Evolutionary conservation across 2,797 vertebrate species (phyloP), one percentile per base, ranked within the genome.

Genomic region (Ceyx erithaca): DNA sequence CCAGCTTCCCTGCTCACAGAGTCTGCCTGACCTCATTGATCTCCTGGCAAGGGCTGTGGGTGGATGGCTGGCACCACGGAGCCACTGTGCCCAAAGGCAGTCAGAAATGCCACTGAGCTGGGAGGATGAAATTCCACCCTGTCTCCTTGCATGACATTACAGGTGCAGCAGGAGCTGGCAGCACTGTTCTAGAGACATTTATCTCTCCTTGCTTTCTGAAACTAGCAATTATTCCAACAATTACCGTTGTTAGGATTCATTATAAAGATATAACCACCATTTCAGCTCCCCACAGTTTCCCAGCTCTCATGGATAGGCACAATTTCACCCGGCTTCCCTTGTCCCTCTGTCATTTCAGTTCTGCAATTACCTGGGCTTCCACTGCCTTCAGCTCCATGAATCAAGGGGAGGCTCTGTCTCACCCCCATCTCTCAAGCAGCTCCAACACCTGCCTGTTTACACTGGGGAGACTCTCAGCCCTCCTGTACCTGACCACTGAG

Each of bases 221-320:
- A 81, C 73, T 30, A 84, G 91, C 63, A 91, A 91, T 96, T 94
- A 93, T 79, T 51, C 55, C 57, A 80, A 55, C 3, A 11, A 92
- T 63, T 81, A 95, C 55, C 67, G 25, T 66, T 52, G 82, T 79
- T 72, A 70, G 31, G 33, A 70, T 91, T 86, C 81, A 80, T 89
- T 31, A 88, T 31, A 61, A 76, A 87, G 70, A 55, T 64, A 85
- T 37, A 85, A 52, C 48, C 12, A 80, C 63, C 7, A 8, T 46
- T 83, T 80, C 37, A 59, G 52, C 63, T n/a, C 7, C 9, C 35
- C 30, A 63, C 57, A 26, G 13, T 72, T 80, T 45, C 54, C 49
- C 12, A 66, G 52, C 41, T 55, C 57, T 68, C 30, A 18, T 0
- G 8, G 81, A 73, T 3, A 83, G 59, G 43, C 49, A 67, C 43